Base-by-base conservation (phyloP, 2,113 vertebrate species). In the Seriola aureovittata region DNA sequence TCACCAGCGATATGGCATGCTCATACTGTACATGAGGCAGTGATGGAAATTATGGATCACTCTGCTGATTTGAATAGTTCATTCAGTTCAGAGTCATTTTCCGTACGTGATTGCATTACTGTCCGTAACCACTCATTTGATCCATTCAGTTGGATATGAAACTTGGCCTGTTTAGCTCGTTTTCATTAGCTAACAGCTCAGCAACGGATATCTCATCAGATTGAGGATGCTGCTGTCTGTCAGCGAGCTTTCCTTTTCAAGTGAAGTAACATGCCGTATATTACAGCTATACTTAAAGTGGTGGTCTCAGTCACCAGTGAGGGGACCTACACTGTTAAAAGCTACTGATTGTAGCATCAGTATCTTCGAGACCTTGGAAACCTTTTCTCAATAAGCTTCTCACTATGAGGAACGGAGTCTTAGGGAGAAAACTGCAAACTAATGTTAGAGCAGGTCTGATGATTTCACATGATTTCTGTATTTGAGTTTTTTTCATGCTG, bases 1-100 rank as follows among this genome's bases (percentile, higher is more conserved):
- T 80, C 42, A 74, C 57, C 68, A 52, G 4, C 52, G 57, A 81
- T 65, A 68, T 25, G 19, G 25, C 32, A 69, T 42, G 13, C 6
- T 77, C 55, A 40, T 48, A 13, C n/a, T 59, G 69, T 36, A 44
- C n/a, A 78, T 13, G 11, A 21, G 38, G 16, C 12, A 3, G 3
- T 25, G 8, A 1, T 50, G 38, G 5, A 73, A 54, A 21, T 40
- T 50, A 23, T 52, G 19, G 23, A n/a, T 67, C 66, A 32, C 21
- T 79, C 63, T 6, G 13, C 13, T 21, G 11, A 11, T 76, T 42
- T 0, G 21, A 57, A 38, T 14, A 6, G 34, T 11, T 67, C 14
- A 17, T 10, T 54, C 34, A 52, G 36, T 7, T 62, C 38, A 55
- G 21, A n/a, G 21, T 50, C 50, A 52, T 7, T 21, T 19, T n/a